These are phyloP conservation scores for Cnemophilus loriae DNA, from an alignment of 2,113 vertebrate genomes.

Conservation along the genomic window DNA sequence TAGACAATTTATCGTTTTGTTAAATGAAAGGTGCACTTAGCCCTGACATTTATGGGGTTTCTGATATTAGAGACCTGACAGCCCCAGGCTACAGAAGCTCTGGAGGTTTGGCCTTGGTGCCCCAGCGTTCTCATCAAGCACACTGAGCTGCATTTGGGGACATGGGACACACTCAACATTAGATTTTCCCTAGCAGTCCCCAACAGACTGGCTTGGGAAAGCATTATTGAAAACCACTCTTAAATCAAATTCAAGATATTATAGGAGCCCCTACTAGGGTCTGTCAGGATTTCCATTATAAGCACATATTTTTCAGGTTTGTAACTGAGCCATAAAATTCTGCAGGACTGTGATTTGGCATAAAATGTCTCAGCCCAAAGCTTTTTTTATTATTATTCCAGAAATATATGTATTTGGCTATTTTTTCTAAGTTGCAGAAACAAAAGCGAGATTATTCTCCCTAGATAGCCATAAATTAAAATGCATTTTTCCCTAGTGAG, in stretches of 20 bases:
- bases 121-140: conserved; percentile 19
- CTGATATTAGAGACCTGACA: not conserved
- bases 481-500: not conserved
- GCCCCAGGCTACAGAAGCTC: not conserved
- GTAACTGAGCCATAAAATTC: conserved; percentile 60
- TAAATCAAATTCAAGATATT: conserved; percentile 75
- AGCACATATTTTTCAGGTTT: conserved; percentile 67
- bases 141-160: not conserved
- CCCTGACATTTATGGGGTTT: not conserved
- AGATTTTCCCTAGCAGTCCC: not conserved
- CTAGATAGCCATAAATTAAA: conserved; percentile 4
- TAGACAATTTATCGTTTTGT: conserved; percentile 5
- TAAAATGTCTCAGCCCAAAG: conserved; percentile 60
- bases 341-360: conserved; percentile 49
- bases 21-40: not conserved
- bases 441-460: conserved; percentile 7
- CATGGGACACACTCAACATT: not conserved
- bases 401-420: conserved; percentile 32
- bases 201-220: conserved; percentile 57
- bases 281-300: conserved; percentile 74
- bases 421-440: conserved; percentile 54
- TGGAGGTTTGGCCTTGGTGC: not conserved
- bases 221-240: conserved; percentile 67
- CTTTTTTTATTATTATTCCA: conserved; percentile 53
- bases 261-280: conserved; percentile 43